A percentile compares a stretch with the other conserved stretches of the same genome.
These are phyloP conservation scores for Mungos mungo DNA, from an alignment of 2,113 vertebrate genomes.

Conservation along the genomic window DNA sequence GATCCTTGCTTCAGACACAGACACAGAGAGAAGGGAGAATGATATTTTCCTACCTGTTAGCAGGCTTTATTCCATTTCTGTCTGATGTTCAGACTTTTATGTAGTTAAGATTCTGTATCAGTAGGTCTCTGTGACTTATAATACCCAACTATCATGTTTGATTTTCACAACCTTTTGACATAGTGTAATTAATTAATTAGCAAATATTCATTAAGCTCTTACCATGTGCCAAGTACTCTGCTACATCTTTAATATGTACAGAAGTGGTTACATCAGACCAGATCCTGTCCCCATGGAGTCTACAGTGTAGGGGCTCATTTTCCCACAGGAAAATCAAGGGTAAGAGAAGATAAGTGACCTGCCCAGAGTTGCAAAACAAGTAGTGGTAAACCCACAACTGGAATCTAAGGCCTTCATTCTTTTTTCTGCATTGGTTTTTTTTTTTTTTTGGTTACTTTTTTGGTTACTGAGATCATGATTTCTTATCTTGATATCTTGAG, in stretches of 20 bases:
- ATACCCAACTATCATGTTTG: background rate
- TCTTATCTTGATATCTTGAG: background rate
- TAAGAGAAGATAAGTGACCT: background rate
- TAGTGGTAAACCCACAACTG: background rate
- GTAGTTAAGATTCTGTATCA: background rate
- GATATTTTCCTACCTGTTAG: background rate
- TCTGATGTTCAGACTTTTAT: background rate
- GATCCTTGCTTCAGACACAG: background rate
- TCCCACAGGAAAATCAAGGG: background rate
- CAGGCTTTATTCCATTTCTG: background rate
- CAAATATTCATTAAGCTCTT: constrained; percentile 7
- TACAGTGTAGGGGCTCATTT: background rate
- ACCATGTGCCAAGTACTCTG: background rate
- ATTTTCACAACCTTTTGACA: background rate
- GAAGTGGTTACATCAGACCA: background rate
- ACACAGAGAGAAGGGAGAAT: background rate
- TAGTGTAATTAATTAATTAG: background rate
- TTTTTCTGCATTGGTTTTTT: background rate
- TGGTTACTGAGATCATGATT: background rate
- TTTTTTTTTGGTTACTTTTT: background rate
- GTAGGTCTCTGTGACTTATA: background rate
- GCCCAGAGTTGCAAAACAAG: background rate
- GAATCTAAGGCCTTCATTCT: background rate
- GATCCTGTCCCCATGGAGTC: background rate
- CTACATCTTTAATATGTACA: background rate